phyloP scores from a whole-genome alignment of 2,113 vertebrate genomes.

The Tragelaphus scriptus region DNA sequence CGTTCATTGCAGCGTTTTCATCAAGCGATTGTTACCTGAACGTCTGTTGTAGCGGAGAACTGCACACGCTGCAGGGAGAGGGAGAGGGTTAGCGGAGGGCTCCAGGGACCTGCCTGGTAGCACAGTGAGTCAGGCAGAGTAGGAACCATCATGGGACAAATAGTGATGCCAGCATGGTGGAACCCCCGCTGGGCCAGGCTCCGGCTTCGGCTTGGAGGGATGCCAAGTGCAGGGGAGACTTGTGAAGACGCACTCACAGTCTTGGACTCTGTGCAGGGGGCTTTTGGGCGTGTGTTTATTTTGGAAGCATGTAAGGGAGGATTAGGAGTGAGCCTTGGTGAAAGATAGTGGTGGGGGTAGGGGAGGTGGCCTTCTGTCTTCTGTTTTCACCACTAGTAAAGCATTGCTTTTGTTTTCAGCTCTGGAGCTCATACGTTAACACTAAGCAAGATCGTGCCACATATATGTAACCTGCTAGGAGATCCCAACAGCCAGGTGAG shows the following conservation, averaged over 20 bases:
- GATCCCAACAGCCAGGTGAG: conserved; percentile 98
- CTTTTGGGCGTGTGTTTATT: not conserved
- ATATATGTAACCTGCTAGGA: conserved; percentile 98
- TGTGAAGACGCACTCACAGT: accelerated
- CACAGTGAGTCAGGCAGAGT: not conserved
- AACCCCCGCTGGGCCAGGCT: accelerated
- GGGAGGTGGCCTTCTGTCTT: not conserved
- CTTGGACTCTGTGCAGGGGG: not conserved
- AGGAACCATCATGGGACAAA: not conserved
- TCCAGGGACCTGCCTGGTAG: not conserved
- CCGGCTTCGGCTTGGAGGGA: not conserved
- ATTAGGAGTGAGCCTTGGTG: not conserved
- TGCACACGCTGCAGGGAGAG: not conserved
- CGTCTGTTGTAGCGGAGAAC: not conserved
- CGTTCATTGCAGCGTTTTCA: not conserved
- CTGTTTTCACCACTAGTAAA: not conserved
- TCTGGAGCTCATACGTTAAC: conserved; percentile 97
- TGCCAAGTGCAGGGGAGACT: not conserved
- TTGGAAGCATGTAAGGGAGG: not conserved
- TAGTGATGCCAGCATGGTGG: not conserved
- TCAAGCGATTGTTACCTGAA: not conserved
- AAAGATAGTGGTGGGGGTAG: not conserved
- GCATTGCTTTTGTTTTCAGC: conserved; percentile 78
- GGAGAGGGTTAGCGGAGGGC: not conserved
- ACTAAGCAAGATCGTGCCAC: conserved; percentile 98